Evolutionary conservation across 2,797 vertebrate species (phyloP).

Genomic region (Helicolenus hilgendorfi): DNA sequence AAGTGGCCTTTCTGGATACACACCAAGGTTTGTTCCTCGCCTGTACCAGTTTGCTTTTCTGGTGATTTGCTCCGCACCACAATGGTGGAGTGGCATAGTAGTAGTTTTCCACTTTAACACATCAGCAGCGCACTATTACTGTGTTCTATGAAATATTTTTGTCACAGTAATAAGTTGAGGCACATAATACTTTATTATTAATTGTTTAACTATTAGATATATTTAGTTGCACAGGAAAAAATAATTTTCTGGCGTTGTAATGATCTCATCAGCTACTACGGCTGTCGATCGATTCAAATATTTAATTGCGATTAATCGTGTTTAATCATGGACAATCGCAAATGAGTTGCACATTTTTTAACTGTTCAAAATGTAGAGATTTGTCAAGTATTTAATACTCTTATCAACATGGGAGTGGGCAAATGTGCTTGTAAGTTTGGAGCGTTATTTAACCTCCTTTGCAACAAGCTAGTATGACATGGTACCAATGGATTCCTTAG

Average conservation of each 20-base stretch:
- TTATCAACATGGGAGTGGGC: too few species aligned
- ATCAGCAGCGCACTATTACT: background rate
- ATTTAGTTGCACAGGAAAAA: background rate
- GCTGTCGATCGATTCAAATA: too few species aligned
- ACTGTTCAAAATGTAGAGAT: background rate
- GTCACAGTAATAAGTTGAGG: background rate
- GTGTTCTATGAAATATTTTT: background rate
- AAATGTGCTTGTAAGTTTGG: too few species aligned
- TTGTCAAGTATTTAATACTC: background rate
- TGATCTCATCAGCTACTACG: too few species aligned
- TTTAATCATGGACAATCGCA: too few species aligned
- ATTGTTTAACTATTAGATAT: background rate
- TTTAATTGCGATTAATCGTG: too few species aligned
- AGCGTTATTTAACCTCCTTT: too few species aligned
- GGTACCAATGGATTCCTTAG: too few species aligned
- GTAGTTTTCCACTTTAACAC: background rate
- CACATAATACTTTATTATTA: background rate
- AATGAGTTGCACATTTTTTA: too few species aligned
- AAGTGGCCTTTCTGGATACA: background rate
- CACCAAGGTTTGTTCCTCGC: background rate
- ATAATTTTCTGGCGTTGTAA: accelerated
- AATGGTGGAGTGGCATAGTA: background rate
- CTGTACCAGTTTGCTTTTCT: background rate
- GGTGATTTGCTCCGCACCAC: background rate
- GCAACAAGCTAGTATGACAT: too few species aligned